Base-by-base conservation (phyloP, 2,797 vertebrate species). In the Pseudomugil tenellus region DNA sequence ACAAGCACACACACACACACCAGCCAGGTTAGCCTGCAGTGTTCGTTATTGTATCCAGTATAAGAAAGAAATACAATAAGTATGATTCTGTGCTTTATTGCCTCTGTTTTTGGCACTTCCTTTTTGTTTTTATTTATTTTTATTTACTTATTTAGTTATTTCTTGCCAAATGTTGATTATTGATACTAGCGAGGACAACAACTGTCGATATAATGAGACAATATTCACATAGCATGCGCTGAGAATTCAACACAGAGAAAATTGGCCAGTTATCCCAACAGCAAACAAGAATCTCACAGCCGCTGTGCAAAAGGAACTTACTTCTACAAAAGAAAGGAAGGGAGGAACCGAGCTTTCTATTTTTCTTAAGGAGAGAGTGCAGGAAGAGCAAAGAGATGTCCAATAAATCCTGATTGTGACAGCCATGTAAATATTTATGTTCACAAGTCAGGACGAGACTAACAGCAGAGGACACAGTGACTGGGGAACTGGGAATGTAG, bases 361-460 rank as follows among this genome's bases (percentile, higher is more conserved):
- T 83, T 84, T 66, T 88, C 86, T 89, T 81, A 84, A 3, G 58
- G 80, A 43, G 43, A 61, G 43, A 70, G 41, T 32, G 41, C 61
- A 70, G 59, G 74, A 79, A 81, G 76, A 79, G 84, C 67, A 75
- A 67, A 81, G 73, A 73, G 31, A 80, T 78, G 72, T 84, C 74
- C 85, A 80, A 90, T 91, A 91, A 92, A 91, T 91, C 88, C 81
- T 79, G 70, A 79, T 87, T 13, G 63, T 84, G 88, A 91, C 90
- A 90, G 77, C 67, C 70, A 72, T 91, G 91, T 91, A 90, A 91
- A 91, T 92, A 92, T 91, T 92, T 90, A 91, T 92, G 85, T 85
- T 90, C 89, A 86, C 85, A 86, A 87, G 85, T 73, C 83, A 78
- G 76, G 79, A 76, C 85, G 80, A 87, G 79, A 84, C 84, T 79